Evolutionary conservation across 2,888 invertebrate genomes (phyloP).

Genomic region (Tenthredo distinguenda): DNA sequence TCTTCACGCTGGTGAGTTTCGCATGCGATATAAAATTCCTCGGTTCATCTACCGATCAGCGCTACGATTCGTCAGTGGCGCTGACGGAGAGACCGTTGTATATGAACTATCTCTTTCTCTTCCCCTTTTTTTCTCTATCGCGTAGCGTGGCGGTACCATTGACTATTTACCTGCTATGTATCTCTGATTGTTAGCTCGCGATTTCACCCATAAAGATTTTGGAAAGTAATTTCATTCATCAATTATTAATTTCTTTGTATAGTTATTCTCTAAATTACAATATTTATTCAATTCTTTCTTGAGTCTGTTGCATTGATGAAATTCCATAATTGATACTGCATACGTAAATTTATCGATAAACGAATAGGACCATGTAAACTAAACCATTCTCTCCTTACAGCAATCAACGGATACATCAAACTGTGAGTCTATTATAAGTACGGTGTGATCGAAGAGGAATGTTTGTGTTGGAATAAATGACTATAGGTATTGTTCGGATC

Average conservation of each 20-base stretch:
- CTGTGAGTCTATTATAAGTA: background rate
- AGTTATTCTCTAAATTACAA: background rate
- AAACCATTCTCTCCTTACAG: background rate
- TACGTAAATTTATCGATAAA: no score
- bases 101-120: background rate
- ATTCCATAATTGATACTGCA: no score
- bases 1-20: background rate
- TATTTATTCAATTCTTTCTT: no score
- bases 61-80: background rate
- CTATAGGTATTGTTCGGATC: background rate
- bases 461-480: background rate
- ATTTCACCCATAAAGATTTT: background rate
- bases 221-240: background rate
- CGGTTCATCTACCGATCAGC: background rate
- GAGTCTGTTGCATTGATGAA: no score
- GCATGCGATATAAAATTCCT: background rate
- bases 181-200: background rate
- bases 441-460: background rate
- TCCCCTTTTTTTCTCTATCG: background rate
- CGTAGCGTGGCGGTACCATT: slow-evolving; percentile 6
- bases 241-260: background rate
- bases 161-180: background rate
- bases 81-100: background rate
- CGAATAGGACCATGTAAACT: background rate
- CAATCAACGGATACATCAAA: background rate